Percentiles rank a stretch among this genome's conserved stretches.
Evolutionary conservation across 2,888 invertebrate species (phyloP).

Genomic region (Eupithecia inturbata): DNA sequence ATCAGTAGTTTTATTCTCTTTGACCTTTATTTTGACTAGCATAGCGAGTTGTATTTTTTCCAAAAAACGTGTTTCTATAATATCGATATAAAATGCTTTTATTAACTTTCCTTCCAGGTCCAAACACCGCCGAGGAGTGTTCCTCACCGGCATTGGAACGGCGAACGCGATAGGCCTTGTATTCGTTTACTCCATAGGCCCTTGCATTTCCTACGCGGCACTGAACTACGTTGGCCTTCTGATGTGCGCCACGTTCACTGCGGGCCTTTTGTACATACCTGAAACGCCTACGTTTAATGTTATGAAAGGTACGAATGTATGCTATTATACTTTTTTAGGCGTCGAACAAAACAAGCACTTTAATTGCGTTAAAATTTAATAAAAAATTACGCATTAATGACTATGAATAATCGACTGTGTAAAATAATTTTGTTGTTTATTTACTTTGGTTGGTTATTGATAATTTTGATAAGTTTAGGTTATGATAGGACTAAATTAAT

Average conservation of each 20-base stretch:
- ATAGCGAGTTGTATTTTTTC: not conserved
- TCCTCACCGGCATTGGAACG: conserved; percentile 50
- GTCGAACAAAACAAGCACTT: not conserved
- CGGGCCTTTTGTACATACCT: conserved; percentile 26
- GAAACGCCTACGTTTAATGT: conserved; percentile 28
- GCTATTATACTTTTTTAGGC: not conserved
- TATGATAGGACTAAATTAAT: no score
- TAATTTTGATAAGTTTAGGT: no score
- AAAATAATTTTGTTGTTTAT: no score
- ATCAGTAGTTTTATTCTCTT: no score
- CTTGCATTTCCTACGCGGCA: conserved; percentile 48
- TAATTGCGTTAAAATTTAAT: not conserved
- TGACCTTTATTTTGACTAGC: not conserved
- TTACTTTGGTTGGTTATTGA: no score
- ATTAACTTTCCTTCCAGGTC: conserved; percentile 46
- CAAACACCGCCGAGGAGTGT: conserved; percentile 53
- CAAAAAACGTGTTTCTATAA: not conserved
- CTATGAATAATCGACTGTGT: no score
- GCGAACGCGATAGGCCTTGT: conserved; percentile 48
- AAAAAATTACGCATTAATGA: no score
- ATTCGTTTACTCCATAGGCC: conserved; percentile 47
- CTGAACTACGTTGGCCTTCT: conserved; percentile 27
- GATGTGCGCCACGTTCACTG: conserved; percentile 13
- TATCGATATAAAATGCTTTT: not conserved
- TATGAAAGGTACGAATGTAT: conserved; percentile 24